Evolutionary conservation across 2,113 vertebrate genomes (phyloP).

Genomic region (Lota lota): DNA sequence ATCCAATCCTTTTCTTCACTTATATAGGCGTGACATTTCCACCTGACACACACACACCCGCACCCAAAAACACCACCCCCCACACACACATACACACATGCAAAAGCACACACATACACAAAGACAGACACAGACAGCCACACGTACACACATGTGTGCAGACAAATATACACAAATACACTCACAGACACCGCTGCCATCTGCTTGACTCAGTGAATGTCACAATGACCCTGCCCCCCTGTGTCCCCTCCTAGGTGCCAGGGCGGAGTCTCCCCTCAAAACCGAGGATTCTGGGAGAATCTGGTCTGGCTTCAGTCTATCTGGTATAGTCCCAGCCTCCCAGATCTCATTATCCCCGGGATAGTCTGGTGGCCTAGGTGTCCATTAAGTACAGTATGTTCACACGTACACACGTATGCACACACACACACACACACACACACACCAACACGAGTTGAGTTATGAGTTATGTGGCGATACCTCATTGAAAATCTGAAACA

Average conservation of each 20-base stretch:
- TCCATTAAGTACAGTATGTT: conserved; percentile 11
- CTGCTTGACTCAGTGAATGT: conserved; percentile 13
- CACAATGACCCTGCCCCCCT: conserved; percentile 7
- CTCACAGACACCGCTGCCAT: conserved; percentile 5
- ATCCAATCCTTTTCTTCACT: conserved; percentile 28
- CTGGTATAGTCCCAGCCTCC: conserved; percentile 6
- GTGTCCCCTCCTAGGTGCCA: not conserved
- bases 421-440: conserved; percentile 21
- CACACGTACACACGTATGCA: conserved; percentile 17
- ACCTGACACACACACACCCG: not conserved
- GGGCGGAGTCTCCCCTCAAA: not conserved
- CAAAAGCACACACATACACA: too few relatives aligned
- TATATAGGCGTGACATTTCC: conserved; percentile 52
- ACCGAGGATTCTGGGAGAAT: conserved; percentile 1
- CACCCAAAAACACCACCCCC: too few relatives aligned
- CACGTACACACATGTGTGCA: too few relatives aligned
- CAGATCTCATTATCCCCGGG: conserved; percentile 12
- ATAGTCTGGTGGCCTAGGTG: not conserved
- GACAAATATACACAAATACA: not conserved
- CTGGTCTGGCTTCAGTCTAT: not conserved
- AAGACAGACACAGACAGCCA: too few relatives aligned
- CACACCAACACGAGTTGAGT: not conserved
- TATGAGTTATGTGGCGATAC: conserved; percentile 18
- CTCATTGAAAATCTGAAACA: conserved; percentile 10
- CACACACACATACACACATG: too few relatives aligned